Conservation (phyloP, 2,888 invertebrate genomes). For the Limnephilus marmoratus region DNA sequence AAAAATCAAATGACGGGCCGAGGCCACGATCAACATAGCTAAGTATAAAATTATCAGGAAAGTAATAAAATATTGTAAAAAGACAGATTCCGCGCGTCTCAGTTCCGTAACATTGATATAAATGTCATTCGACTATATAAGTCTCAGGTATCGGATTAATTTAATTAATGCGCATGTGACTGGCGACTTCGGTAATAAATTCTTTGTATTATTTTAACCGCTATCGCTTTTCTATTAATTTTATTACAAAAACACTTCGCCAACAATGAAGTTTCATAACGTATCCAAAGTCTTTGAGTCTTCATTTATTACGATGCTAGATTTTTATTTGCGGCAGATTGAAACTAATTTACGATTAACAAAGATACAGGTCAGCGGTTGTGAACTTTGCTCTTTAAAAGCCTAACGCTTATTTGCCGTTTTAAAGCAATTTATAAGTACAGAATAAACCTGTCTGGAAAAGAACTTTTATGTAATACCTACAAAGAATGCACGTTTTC, state of each 20-base stretch:
- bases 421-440: neutral
- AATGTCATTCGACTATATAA: constrained; percentile 9
- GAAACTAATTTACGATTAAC: constrained; percentile 22
- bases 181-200: constrained; percentile 16
- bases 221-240: constrained; percentile 22
- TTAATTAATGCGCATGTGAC: neutral
- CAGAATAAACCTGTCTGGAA: neutral
- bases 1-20: neutral
- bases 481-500: neutral
- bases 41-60: constrained; percentile 35
- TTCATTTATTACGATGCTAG: constrained; percentile 4
- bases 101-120: neutral
- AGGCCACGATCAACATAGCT: constrained; percentile 27
- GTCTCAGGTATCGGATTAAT: constrained; percentile 12
- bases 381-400: neutral
- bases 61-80: constrained; percentile 30
- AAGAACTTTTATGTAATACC: neutral
- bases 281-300: neutral
- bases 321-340: constrained; percentile 17
- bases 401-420: neutral
- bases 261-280: neutral
- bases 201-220: constrained; percentile 35
- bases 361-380: neutral
- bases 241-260: neutral
- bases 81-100: neutral